A percentile compares a stretch with the other conserved stretches of the same genome.
phyloP scores from a whole-genome alignment of 2,888 invertebrate genomes.

The Ichneumoninae sp. region DNA sequence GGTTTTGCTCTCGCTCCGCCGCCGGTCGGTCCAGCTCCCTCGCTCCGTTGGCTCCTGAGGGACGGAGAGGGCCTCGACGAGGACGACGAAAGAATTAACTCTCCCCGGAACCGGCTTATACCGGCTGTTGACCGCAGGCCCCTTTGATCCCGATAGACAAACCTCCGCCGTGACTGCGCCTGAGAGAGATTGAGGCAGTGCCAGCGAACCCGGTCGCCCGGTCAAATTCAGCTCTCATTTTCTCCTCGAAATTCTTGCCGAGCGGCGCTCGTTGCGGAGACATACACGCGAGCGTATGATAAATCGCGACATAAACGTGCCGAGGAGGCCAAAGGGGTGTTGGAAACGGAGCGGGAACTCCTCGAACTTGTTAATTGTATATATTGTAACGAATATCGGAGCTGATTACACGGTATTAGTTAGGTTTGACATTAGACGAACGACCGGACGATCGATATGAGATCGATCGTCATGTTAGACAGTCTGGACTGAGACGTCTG shows the following conservation, averaged over 20 bases:
- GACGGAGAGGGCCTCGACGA: conserved; percentile 40
- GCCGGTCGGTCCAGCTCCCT: conserved; percentile 33
- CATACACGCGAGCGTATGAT: conserved; percentile 6
- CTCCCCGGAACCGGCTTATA: conserved; percentile 57
- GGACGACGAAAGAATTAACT: conserved; percentile 61
- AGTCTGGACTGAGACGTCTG: too few relatives aligned
- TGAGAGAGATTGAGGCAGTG: conserved; percentile 1
- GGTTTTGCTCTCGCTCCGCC: conserved; percentile 7
- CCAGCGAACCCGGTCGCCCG: conserved; percentile 25
- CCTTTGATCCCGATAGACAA: conserved; percentile 63
- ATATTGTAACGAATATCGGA: too few relatives aligned
- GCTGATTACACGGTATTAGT: too few relatives aligned
- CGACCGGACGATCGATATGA: too few relatives aligned
- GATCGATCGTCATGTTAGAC: too few relatives aligned
- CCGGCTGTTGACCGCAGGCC: conserved; percentile 60
- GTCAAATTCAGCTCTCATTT: conserved; percentile 11
- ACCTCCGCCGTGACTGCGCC: conserved; percentile 9
- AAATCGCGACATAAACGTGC: conserved; percentile 45
- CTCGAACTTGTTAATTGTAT: background rate
- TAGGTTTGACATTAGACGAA: too few relatives aligned
- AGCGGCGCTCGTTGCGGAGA: background rate
- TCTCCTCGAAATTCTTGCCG: background rate
- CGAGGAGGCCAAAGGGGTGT: background rate
- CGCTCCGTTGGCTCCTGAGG: background rate
- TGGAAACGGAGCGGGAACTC: conserved; percentile 36